phyloP scores from a whole-genome alignment of 2,797 vertebrate species.

The Neosalanx taihuensis region DNA sequence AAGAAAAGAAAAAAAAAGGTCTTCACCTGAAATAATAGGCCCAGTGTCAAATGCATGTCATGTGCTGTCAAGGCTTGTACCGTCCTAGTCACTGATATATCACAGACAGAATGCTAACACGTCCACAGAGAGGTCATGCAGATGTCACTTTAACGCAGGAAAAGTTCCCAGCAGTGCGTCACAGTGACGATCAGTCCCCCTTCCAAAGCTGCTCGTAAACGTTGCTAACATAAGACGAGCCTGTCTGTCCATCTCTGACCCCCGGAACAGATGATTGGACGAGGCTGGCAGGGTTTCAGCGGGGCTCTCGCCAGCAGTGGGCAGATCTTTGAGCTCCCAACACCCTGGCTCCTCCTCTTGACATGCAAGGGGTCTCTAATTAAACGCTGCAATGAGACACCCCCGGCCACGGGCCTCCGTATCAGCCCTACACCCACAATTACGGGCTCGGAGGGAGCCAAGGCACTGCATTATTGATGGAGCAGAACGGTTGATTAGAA shows the following conservation, averaged over 20 bases:
- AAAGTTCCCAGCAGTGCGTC: neutral
- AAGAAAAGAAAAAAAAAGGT: conserved; percentile 19
- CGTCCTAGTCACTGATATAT: neutral
- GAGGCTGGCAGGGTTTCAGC: conserved; percentile 53
- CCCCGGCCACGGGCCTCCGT: conserved; percentile 53
- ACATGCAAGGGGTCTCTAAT: conserved; percentile 71
- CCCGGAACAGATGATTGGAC: neutral
- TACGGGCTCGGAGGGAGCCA: conserved; percentile 67
- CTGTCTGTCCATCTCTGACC: neutral
- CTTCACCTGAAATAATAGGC: conserved; percentile 32
- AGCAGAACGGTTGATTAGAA: conserved; percentile 76
- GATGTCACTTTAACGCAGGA: neutral
- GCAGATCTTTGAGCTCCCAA: conserved; percentile 55
- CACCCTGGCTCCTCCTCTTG: conserved; percentile 57
- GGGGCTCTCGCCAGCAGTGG: conserved; percentile 52
- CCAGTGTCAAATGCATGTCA: conserved; percentile 34
- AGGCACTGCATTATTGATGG: conserved; percentile 75
- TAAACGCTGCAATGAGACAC: conserved; percentile 72
- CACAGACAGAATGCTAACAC: neutral
- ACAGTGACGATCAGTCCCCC: neutral
- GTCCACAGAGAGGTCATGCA: neutral
- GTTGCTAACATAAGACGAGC: too few relatives aligned
- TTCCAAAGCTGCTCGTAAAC: neutral
- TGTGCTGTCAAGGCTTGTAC: conserved; percentile 8
- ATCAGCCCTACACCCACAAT: conserved; percentile 70